Conservation (phyloP, 2,113 vertebrate species). For the Podocnemis expansa region DNA sequence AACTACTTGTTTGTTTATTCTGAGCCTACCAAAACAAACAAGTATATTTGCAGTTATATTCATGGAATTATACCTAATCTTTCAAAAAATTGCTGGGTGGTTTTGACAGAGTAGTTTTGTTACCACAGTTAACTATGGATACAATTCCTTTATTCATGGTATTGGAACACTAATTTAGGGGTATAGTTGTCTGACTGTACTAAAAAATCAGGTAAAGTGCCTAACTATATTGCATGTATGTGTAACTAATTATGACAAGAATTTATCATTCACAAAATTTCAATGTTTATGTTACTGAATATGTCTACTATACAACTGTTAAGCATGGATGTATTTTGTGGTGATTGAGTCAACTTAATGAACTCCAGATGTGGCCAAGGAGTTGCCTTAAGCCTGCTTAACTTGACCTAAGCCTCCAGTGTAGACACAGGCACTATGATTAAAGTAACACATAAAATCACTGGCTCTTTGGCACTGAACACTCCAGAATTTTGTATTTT, state of each 20-base stretch:
- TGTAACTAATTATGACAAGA: neutral
- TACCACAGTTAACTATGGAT: neutral
- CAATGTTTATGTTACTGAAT: neutral
- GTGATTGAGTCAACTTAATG: too few species aligned
- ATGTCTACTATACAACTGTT: neutral
- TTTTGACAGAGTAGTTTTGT: neutral
- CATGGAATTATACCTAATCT: conserved; percentile 6
- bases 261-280: neutral
- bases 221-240: neutral
- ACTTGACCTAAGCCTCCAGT: too few species aligned
- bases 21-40: conserved; percentile 5
- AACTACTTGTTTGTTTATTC: conserved; percentile 1
- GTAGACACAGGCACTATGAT: too few species aligned
- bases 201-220: neutral
- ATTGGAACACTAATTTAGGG: neutral
- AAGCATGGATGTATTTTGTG: neutral
- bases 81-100: conserved; percentile 7
- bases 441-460: neutral
- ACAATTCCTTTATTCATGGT: neutral
- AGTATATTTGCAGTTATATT: conserved; percentile 20
- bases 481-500: neutral
- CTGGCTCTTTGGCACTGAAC: neutral
- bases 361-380: too few species aligned
- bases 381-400: too few species aligned
- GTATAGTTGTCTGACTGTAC: neutral